Evolutionary conservation across 2,113 vertebrate species (phyloP), one percentile per base, ranked within the genome.

Genomic region (Odocoileus hemionus): DNA sequence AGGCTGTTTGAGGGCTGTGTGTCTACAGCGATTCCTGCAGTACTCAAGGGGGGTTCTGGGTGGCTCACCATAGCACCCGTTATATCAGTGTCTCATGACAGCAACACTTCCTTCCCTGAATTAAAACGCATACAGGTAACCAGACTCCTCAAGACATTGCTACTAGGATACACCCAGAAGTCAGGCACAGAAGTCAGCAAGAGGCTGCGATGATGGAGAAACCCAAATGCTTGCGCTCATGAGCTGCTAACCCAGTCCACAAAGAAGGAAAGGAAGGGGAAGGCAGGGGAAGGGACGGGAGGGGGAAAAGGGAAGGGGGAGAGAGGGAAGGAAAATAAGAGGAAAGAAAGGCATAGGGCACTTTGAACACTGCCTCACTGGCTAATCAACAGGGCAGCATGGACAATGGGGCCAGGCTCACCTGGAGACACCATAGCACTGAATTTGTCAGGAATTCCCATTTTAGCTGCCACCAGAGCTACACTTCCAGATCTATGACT

Each of bases 171-270:
- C 7, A 15, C 23, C 52, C 1, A 54, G 83, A 30, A 52, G 25
- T 79, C 50, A 93, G 61, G 86, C 30, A 79, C 19, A 67, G 45
- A 83, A 58, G 17, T 64, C 92, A 96, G n/a, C 47, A 86, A 43
- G 52, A 89, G 36, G 43, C 33, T 43, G 28, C 2, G 2, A 1
- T 50, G 39, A 55, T 1, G 4, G 6, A 86, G 9, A 57, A 12
- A 16, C 1, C 11, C 55, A 39, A 36, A 54, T n/a, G 57, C 19
- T 26, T 26, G 21, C 2, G n/a, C 9, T 43, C 45, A 21, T 4
- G 1, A 45, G 28, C 70, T 55, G 10, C 19, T 64, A 50, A 54
- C 7, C 9, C 23, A 7, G 12, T 43, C 33, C 39, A 52, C 43
- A 54, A 30, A 16, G 16, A 7, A 14, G 7, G 6, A 52, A 21